A percentile compares a stretch with the other conserved stretches of the same genome.
Evolutionary conservation across 37 sponge, comb jelly and placozoan genomes (phyloP).

Genomic region (Halisarca cf. caerulea): DNA sequence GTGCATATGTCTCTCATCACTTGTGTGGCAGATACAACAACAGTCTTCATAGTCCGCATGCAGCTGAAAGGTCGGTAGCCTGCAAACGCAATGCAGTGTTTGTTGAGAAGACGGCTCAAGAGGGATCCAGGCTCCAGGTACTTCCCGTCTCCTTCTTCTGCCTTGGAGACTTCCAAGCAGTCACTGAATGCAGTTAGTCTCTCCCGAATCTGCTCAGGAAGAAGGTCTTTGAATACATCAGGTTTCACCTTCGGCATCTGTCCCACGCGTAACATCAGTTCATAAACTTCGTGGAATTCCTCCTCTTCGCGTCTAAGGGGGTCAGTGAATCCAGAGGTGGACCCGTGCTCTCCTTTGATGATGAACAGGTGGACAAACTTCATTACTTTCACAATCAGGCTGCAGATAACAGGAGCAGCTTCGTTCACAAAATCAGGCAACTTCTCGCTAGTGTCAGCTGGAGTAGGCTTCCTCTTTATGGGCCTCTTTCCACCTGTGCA

Average conservation of each 20-base stretch:
- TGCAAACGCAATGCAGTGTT: conserved; percentile 50
- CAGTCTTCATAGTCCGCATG: conserved; percentile 56
- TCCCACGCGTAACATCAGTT: conserved; percentile 10
- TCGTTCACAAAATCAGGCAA: conserved; percentile 12
- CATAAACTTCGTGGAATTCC: neutral
- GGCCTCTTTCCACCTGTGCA: conserved; percentile 9
- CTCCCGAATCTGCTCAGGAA: conserved; percentile 34
- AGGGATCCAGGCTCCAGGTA: conserved; percentile 3
- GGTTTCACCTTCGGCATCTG: neutral
- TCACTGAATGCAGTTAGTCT: conserved; percentile 43
- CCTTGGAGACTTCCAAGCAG: conserved; percentile 14
- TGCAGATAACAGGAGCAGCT: conserved; percentile 1
- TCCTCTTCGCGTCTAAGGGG: neutral
- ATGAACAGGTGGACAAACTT: neutral
- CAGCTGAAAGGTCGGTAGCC: conserved; percentile 54
- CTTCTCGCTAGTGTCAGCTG: conserved; percentile 20
- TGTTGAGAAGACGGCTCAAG: conserved; percentile 37
- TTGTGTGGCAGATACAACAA: conserved; percentile 19
- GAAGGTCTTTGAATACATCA: conserved; percentile 26
- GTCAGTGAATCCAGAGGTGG: neutral
- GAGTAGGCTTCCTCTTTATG: conserved; percentile 17
- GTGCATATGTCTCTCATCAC: neutral
- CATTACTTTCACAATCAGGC: conserved; percentile 9
- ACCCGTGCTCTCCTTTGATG: neutral
- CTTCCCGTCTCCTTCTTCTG: conserved; percentile 1